Percentiles rank a stretch among this genome's conserved stretches.
phyloP scores from a whole-genome alignment of 2,113 vertebrate genomes.

The Leptocoma aspasia region DNA sequence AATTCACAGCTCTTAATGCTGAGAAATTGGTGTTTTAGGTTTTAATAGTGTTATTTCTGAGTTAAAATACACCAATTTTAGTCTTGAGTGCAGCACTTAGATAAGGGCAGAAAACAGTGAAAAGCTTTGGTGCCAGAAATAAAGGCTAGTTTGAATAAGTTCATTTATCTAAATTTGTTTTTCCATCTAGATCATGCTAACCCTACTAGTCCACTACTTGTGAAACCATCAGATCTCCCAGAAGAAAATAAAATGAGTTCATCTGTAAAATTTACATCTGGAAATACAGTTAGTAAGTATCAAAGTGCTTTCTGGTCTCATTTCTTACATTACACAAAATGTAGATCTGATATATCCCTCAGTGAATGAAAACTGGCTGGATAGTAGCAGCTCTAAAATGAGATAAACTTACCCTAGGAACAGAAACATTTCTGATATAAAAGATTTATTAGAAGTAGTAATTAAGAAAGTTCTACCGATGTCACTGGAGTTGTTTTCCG shows the following conservation, averaged over 20 bases:
- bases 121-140: background rate
- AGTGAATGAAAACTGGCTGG: background rate
- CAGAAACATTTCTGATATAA: background rate
- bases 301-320: background rate
- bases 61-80: background rate
- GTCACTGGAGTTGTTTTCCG: background rate
- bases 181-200: slow-evolving; percentile 84
- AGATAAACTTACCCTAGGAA: background rate
- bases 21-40: background rate
- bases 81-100: background rate
- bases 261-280: slow-evolving; percentile 89
- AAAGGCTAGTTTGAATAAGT: background rate
- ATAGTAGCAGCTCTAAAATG: background rate
- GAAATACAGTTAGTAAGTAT: slow-evolving; percentile 87
- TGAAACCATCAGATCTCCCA: slow-evolving; percentile 87
- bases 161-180: background rate
- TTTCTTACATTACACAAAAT: background rate
- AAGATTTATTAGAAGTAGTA: background rate
- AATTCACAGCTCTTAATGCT: background rate
- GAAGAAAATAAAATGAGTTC: slow-evolving; percentile 89
- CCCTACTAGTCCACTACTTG: slow-evolving; percentile 91
- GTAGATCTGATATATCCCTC: background rate
- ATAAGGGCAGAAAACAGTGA: background rate
- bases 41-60: background rate
- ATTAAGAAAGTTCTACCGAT: background rate